Base-by-base conservation (phyloP, 2,888 invertebrate species). In the Anthrax anthrax region DNA sequence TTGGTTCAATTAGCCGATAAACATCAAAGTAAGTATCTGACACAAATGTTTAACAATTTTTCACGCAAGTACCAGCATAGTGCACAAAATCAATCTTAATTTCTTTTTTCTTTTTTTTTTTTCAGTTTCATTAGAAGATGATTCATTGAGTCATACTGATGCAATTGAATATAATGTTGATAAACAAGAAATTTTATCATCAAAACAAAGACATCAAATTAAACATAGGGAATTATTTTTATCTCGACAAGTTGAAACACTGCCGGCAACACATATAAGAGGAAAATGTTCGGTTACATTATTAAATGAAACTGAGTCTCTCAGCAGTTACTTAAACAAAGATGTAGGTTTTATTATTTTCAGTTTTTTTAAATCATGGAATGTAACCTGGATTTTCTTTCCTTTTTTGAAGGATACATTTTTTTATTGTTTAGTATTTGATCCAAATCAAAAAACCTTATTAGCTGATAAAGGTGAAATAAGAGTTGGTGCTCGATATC, bases 351-450 rank as follows among this genome's bases (percentile, higher is more conserved):
- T n/a, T n/a, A n/a, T n/a, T n/a, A n/a, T n/a, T n/a, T n/a, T n/a
- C n/a, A n/a, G n/a, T n/a, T n/a, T n/a, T n/a, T n/a, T n/a, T n/a
- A n/a, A n/a, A n/a, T n/a, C n/a, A n/a, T n/a, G n/a, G n/a, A n/a
- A 71, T 73, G 60, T 59, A 60, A 59, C 50, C 49, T 48, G 50
- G 50, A 52, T 54, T 52, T 51, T 52, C 52, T 16, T 2, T 39
- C 2, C 14, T 39, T 48, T 42, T 27, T 74, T 77, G 56, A 77
- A 94, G 81, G 97, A 99, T 73, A 85, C 91, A 69, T 99, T 98
- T 78, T 99, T 96, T 76, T 98, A 98, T 75, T 96, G 97, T 70
- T 78, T 99, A 71, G 97, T 98, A 60, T 99, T 96, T 73, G 98
- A 99, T 77, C 97, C 97, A 58, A 85, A 89, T 71, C 95, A 96